Conservation (phyloP, 2,888 invertebrate species). For the Anthophora plumipes region DNA sequence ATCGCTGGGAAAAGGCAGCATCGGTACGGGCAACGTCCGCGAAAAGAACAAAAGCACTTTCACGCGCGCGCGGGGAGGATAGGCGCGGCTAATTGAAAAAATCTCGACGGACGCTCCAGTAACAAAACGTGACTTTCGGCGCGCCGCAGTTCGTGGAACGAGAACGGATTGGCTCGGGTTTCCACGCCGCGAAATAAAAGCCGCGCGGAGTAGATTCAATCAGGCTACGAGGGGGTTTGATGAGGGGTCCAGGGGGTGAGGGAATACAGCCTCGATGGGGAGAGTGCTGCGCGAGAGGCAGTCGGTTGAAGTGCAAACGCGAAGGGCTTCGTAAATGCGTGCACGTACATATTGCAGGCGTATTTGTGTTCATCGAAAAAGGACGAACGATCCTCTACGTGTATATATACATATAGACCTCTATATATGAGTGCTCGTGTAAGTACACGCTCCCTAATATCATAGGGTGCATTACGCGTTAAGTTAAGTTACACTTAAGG, state of each 20-base stretch:
- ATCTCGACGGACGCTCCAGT: conserved; percentile 49
- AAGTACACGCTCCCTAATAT: conserved; percentile 44
- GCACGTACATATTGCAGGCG: neutral
- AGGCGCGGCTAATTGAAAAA: conserved; percentile 58
- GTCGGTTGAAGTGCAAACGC: conserved; percentile 61
- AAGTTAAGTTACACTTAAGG: conserved; percentile 65
- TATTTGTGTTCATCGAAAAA: conserved; percentile 4
- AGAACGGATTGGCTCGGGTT: conserved; percentile 64
- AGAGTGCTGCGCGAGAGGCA: conserved; percentile 60
- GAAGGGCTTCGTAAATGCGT: conserved; percentile 55
- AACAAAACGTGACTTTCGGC: conserved; percentile 63
- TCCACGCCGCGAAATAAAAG: conserved; percentile 68
- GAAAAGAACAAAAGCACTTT: conserved; percentile 40
- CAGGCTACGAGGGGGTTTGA: conserved; percentile 63
- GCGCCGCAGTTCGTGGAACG: conserved; percentile 58
- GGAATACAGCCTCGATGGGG: conserved; percentile 52
- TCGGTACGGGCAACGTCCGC: neutral
- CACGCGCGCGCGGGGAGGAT: neutral
- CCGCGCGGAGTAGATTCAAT: conserved; percentile 66
- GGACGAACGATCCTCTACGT: conserved; percentile 24
- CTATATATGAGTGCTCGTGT: too few relatives aligned
- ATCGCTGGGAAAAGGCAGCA: neutral
- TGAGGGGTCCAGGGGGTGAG: conserved; percentile 50
- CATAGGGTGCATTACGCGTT: conserved; percentile 63
- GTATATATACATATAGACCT: neutral